Conservation (phyloP, 1,140 invertebrate genomes). For the Zaprionus tsacasi region DNA sequence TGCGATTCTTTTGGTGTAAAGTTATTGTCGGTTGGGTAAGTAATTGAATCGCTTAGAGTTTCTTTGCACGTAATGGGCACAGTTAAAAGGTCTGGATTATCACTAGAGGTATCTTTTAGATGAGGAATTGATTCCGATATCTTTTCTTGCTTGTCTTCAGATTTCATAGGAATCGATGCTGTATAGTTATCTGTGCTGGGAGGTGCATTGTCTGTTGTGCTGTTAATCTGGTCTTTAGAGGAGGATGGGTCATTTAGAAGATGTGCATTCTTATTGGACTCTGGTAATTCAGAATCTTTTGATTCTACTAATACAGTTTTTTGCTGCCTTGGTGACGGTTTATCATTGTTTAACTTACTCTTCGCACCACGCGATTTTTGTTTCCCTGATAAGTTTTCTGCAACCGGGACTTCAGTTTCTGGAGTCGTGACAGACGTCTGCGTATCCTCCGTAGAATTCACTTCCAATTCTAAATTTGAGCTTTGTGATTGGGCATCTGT, state of each 20-base stretch:
- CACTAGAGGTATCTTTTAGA: neutral
- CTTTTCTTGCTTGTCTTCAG: neutral
- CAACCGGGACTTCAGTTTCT: neutral
- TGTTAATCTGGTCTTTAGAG: neutral
- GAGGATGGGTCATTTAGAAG: neutral
- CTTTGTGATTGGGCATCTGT: neutral
- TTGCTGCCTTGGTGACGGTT: neutral
- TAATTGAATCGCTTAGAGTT: neutral
- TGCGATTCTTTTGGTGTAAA: neutral
- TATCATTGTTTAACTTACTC: slow-evolving; percentile 3
- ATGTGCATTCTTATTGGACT: neutral
- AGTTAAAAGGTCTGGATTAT: neutral
- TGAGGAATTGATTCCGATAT: too few species aligned
- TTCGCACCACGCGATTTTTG: neutral
- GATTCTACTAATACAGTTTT: neutral
- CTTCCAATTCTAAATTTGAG: neutral
- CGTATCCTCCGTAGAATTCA: neutral
- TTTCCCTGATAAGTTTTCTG: neutral
- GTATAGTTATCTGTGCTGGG: neutral
- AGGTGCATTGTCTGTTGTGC: slow-evolving; percentile 1
- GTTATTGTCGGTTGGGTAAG: neutral
- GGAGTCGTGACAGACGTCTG: neutral
- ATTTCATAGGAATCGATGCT: neutral
- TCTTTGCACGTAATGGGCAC: neutral
- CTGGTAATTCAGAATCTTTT: neutral